phyloP scores from a whole-genome alignment of 1,140 invertebrate species.

The Ladona fulva region DNA sequence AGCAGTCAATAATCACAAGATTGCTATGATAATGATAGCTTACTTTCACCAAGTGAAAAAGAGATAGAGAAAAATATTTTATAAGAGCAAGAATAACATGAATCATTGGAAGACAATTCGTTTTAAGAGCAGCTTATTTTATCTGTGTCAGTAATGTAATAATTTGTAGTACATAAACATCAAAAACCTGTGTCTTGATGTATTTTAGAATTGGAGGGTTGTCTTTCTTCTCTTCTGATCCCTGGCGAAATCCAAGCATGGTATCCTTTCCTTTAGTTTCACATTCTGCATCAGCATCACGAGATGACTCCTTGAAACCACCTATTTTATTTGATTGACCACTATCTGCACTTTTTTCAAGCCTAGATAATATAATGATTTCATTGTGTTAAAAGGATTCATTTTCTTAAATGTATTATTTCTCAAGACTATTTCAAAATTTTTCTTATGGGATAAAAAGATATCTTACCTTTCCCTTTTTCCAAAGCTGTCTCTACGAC shows the following conservation, averaged over 20 bases:
- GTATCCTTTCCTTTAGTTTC: slow-evolving; percentile 26
- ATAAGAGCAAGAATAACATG: too few relatives aligned
- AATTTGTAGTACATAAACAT: background rate
- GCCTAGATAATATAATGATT: slow-evolving; percentile 31
- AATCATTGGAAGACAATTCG: too few relatives aligned
- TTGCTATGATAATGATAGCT: too few relatives aligned
- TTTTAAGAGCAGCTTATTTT: too few relatives aligned
- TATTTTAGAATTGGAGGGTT: slow-evolving; percentile 72
- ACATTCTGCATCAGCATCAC: slow-evolving; percentile 34
- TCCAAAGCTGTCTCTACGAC: slow-evolving; percentile 63
- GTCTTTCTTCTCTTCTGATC: slow-evolving; percentile 38
- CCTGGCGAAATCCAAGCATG: slow-evolving; percentile 23
- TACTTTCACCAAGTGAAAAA: too few relatives aligned
- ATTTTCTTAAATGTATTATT: too few relatives aligned
- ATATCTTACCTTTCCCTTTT: slow-evolving; percentile 53
- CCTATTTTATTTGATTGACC: slow-evolving; percentile 35
- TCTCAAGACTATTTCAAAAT: too few relatives aligned
- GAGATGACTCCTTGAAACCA: slow-evolving; percentile 36
- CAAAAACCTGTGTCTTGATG: slow-evolving; percentile 64
- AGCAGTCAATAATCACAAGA: too few relatives aligned
- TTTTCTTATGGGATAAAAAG: background rate
- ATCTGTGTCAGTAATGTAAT: background rate
- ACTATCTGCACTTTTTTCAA: slow-evolving; percentile 43
- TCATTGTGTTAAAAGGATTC: too few relatives aligned
- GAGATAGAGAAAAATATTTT: too few relatives aligned